A percentile compares a stretch with the other conserved stretches of the same genome.
phyloP scores from a whole-genome alignment of 2,113 vertebrate species.

The Ciconia boyciana region DNA sequence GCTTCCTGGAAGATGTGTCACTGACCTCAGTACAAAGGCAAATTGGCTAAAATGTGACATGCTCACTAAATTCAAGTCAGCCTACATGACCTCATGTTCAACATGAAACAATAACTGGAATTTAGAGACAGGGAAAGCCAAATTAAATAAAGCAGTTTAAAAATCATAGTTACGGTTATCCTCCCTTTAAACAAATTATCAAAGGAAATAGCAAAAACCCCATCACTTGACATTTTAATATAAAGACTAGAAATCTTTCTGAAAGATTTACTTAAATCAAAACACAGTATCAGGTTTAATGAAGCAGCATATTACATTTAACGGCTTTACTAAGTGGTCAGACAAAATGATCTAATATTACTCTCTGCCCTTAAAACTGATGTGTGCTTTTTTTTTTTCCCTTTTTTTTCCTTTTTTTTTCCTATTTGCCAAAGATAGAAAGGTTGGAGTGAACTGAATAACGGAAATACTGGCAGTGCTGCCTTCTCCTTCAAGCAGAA shows the following conservation, averaged over 20 bases:
- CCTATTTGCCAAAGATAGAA: not conserved
- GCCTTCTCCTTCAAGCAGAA: not conserved
- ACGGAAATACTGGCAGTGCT: not conserved
- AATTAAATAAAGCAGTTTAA: constrained; percentile 7
- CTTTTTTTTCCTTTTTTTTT: not conserved
- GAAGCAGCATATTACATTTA: not conserved
- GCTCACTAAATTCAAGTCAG: not conserved
- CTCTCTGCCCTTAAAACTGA: not conserved
- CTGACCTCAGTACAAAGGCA: not conserved
- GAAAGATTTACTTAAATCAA: not conserved
- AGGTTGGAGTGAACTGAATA: not conserved
- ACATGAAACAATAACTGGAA: constrained; percentile 36
- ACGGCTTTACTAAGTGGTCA: not conserved
- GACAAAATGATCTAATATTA: not conserved
- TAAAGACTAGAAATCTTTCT: not conserved
- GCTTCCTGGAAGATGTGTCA: constrained; percentile 36
- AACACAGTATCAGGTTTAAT: not conserved
- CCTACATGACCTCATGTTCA: not conserved
- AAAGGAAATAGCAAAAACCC: not conserved
- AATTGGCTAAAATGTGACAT: not conserved
- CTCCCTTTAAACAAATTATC: not conserved
- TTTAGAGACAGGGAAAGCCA: not conserved
- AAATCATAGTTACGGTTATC: not conserved
- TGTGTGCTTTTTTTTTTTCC: accelerated
- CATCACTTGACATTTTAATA: not conserved